phyloP scores from a whole-genome alignment of 2,113 vertebrate genomes.

The Deroptyus accipitrinus region DNA sequence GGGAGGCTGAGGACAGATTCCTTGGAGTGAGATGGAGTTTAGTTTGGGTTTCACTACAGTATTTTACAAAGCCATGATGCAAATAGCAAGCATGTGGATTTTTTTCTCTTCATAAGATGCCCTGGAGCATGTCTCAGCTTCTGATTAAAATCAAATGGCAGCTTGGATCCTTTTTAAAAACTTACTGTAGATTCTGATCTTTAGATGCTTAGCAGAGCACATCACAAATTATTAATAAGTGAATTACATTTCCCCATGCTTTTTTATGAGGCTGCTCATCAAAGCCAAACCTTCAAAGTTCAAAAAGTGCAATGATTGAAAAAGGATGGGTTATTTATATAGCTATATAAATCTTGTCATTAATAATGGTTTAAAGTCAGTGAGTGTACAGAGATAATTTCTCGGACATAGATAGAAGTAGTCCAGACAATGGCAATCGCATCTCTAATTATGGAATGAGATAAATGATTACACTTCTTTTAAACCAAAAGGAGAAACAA shows the following conservation, averaged over 20 bases:
- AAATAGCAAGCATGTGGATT: accelerated
- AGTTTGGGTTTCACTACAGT: accelerated
- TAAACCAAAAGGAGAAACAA: not conserved
- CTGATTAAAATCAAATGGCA: not conserved
- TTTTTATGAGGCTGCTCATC: not conserved
- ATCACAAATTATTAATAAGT: not conserved
- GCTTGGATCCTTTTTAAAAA: not conserved
- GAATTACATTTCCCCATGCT: not conserved
- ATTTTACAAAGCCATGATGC: not conserved
- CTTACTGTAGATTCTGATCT: not conserved
- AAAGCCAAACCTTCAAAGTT: not conserved
- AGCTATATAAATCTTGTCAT: not conserved
- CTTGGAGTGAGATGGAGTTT: accelerated
- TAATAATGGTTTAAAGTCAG: not conserved
- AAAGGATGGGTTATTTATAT: not conserved
- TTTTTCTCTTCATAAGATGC: not conserved
- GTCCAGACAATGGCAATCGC: not conserved
- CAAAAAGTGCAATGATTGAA: not conserved
- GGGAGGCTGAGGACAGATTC: not conserved
- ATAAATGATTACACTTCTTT: not conserved
- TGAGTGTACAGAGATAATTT: not conserved
- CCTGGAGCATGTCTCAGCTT: not conserved
- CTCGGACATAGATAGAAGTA: not conserved
- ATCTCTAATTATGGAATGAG: not conserved
- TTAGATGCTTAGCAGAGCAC: not conserved